These are phyloP conservation scores for Bombus turneri DNA, from an alignment of 1,140 invertebrate species.

Conservation along the genomic window DNA sequence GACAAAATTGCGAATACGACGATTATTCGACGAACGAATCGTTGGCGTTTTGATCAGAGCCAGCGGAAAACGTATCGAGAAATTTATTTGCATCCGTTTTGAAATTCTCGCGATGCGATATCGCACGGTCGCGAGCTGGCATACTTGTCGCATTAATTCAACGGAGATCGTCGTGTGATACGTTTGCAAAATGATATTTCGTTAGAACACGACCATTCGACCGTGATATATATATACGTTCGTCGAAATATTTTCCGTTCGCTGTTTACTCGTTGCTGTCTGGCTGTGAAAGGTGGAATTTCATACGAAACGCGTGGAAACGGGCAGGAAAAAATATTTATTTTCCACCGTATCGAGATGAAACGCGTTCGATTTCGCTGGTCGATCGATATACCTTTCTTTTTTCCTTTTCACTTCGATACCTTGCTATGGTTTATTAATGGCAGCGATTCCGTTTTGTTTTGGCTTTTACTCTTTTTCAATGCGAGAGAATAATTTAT, in stretches of 20 bases:
- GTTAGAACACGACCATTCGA: conserved; percentile 8
- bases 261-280: conserved; percentile 10
- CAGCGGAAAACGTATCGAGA: not conserved
- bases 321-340: conserved; percentile 15
- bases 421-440: not conserved
- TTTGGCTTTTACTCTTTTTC: not conserved
- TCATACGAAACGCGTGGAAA: not conserved
- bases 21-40: not conserved
- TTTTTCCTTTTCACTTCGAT: too few species aligned
- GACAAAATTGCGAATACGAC: too few species aligned
- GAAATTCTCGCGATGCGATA: not conserved
- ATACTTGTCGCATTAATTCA: conserved; percentile 33
- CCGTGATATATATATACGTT: conserved; percentile 8
- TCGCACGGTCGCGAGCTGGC: not conserved
- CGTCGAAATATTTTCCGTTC: conserved; percentile 33
- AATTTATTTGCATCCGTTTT: conserved; percentile 26
- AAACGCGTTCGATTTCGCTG: not conserved
- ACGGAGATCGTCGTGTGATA: conserved; percentile 12
- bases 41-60: not conserved
- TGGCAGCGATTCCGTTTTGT: not conserved
- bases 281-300: conserved; percentile 6
- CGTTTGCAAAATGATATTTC: conserved; percentile 34
- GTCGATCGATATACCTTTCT: not conserved
- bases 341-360: not conserved
- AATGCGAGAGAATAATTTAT: not conserved